Percentiles rank a stretch among this genome's conserved stretches.
phyloP scores from a whole-genome alignment of 2,797 vertebrate species.

The Nyctalus aviator region DNA sequence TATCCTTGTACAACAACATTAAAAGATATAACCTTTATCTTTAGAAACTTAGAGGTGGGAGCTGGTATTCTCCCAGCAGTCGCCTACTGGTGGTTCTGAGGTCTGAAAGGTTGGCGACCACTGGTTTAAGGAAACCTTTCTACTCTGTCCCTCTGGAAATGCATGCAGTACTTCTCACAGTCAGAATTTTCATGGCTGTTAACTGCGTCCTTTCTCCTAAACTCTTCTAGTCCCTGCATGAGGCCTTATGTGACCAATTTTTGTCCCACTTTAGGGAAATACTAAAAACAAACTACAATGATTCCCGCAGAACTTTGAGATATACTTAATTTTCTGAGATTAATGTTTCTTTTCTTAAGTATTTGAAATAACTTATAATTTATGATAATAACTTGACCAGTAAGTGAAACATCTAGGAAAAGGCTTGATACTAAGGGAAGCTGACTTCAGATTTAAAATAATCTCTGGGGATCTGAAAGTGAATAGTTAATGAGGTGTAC shows the following conservation, averaged over 20 bases:
- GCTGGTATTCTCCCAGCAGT: background rate
- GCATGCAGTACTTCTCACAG: background rate
- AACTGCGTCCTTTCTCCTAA: background rate
- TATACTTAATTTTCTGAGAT: conserved; percentile 34
- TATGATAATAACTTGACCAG: conserved; percentile 18
- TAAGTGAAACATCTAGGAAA: background rate
- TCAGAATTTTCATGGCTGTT: background rate
- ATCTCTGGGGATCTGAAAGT: background rate
- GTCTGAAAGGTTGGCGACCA: no score
- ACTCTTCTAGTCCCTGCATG: background rate
- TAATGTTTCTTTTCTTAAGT: conserved; percentile 13
- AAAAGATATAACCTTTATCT: conserved; percentile 13
- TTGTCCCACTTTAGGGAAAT: conserved; percentile 4
- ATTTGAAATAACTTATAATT: conserved; percentile 23
- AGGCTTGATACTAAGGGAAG: conserved; percentile 37
- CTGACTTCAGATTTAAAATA: conserved; percentile 29
- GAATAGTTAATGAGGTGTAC: background rate
- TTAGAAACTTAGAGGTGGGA: background rate
- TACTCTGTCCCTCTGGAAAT: background rate
- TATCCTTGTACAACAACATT: background rate
- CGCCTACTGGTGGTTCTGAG: no score
- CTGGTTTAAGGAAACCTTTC: no score
- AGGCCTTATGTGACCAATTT: background rate
- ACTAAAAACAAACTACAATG: background rate
- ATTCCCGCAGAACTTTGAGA: background rate